phyloP scores from a whole-genome alignment of 2,113 vertebrate species.

The Gorsachius goisagi region DNA sequence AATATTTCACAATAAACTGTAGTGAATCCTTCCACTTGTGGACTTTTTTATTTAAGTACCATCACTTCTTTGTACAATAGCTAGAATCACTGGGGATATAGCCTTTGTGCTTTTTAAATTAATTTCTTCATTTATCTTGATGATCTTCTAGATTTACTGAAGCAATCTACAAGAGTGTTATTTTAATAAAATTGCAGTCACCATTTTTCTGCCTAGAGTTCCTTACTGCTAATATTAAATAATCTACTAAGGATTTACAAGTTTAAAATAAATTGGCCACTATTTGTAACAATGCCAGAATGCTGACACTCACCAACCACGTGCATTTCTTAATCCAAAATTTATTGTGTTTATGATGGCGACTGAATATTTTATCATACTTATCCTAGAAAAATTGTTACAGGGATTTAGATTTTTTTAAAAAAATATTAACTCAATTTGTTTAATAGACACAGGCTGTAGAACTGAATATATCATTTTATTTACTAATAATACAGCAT shows the following conservation, averaged over 20 bases:
- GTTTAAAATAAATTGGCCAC: neutral
- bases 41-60: neutral
- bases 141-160: constrained; percentile 44
- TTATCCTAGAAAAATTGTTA: neutral
- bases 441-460: neutral
- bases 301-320: neutral
- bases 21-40: neutral
- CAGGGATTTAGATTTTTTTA: neutral
- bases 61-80: neutral
- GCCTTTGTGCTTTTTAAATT: constrained; percentile 34
- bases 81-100: neutral
- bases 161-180: constrained; percentile 34
- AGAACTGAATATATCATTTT: neutral
- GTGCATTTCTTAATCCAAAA: neutral
- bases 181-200: constrained; percentile 45
- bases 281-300: neutral
- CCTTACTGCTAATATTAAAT: neutral
- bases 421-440: neutral
- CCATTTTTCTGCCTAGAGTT: neutral
- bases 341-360: neutral
- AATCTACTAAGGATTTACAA: constrained; percentile 32
- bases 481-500: neutral
- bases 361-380: neutral
- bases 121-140: constrained; percentile 58
- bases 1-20: neutral